phyloP scores from a whole-genome alignment of 2,888 invertebrate genomes.

The Eudemis profundana region DNA sequence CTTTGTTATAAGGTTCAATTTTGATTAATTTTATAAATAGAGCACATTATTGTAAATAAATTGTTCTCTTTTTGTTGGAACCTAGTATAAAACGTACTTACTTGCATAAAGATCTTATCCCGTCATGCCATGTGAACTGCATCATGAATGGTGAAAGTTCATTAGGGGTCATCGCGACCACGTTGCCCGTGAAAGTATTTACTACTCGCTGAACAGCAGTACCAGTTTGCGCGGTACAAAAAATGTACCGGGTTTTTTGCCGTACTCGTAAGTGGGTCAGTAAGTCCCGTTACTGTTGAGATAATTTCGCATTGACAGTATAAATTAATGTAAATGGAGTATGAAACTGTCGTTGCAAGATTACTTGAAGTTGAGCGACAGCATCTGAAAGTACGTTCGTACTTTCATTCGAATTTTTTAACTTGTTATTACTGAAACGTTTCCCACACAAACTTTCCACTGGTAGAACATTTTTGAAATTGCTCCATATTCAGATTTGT shows the following conservation, averaged over 20 bases:
- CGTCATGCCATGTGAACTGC: constrained; percentile 33
- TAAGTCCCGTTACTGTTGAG: constrained; percentile 26
- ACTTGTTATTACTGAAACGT: too few relatives aligned
- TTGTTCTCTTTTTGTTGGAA: neutral
- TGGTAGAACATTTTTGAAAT: too few relatives aligned
- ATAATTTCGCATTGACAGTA: constrained; percentile 32
- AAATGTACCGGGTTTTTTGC: constrained; percentile 29
- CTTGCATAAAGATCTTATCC: constrained; percentile 16
- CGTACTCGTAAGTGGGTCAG: constrained; percentile 29
- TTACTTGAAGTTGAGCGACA: neutral
- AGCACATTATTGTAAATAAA: neutral
- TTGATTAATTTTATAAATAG: neutral
- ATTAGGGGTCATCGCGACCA: constrained; percentile 35
- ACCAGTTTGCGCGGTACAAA: constrained; percentile 29
- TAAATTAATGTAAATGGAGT: constrained; percentile 29
- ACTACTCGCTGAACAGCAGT: neutral
- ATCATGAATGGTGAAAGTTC: constrained; percentile 45
- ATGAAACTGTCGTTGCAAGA: constrained; percentile 1
- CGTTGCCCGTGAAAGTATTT: constrained; percentile 39
- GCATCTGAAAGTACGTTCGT: neutral
- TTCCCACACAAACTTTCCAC: neutral
- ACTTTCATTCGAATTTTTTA: neutral
- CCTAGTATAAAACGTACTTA: constrained; percentile 1
- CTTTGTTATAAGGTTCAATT: neutral
- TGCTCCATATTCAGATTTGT: too few relatives aligned